Conservation (phyloP, 2,888 invertebrate species). For the Hydraecia micacea region DNA sequence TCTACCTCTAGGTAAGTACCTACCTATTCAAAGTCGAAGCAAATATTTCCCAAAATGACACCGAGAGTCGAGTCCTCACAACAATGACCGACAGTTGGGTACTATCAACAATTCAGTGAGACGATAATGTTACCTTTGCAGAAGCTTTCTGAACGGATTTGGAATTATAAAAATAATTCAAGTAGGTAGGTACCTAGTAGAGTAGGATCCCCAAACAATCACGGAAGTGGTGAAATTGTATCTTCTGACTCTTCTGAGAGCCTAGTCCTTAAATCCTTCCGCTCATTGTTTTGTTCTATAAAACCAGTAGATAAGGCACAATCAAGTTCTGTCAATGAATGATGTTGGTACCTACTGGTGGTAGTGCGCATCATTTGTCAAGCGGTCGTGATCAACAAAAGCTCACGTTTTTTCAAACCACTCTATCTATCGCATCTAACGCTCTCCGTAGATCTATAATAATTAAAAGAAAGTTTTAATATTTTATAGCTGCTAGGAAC, state of each 20-base stretch:
- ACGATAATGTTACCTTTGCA: neutral
- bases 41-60: neutral
- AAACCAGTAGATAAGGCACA: slow-evolving; percentile 23
- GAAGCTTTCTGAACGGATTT: neutral
- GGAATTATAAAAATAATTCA: neutral
- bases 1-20: neutral
- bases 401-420: slow-evolving; percentile 23
- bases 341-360: slow-evolving; percentile 3
- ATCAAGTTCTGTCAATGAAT: slow-evolving; percentile 13
- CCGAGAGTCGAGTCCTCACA: neutral
- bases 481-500: neutral
- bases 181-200: neutral
- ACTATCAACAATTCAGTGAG: neutral
- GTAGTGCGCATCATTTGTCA: slow-evolving; percentile 35
- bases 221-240: neutral
- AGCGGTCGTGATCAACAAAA: slow-evolving; percentile 16
- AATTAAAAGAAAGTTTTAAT: slow-evolving; percentile 11
- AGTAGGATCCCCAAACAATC: neutral
- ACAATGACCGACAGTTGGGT: neutral
- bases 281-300: neutral
- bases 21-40: neutral
- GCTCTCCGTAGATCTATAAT: neutral
- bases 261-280: neutral
- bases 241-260: neutral
- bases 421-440: slow-evolving; percentile 22